Base-by-base conservation (phyloP, 1,140 invertebrate species). In the Megalonaias nervosa region DNA sequence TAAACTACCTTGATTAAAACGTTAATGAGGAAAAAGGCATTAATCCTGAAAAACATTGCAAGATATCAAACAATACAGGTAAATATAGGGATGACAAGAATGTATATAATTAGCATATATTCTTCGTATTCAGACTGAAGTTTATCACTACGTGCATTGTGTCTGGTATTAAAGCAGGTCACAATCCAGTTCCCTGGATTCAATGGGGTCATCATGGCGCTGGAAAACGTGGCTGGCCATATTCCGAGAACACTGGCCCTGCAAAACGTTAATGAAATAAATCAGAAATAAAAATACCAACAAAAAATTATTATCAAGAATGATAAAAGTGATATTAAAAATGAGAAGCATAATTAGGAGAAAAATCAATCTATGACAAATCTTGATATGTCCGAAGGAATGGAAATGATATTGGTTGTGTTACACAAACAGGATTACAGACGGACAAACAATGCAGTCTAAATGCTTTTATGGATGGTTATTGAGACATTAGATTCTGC, bases 181-280 rank as follows among this genome's bases (percentile, higher is more conserved):
- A 78, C 31, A 17, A 73, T 64, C 76, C 76, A 78, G 11, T n/a
- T 57, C 5, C 76, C 76, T 11, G 76, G 64, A 31, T 78, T 78
- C 13, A 38, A 59, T 2, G 76, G 70, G 11, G 64, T 58, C 76
- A 78, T 78, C 38, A 73, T 71, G 2, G 67, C 76, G 16, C 67
- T 71, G 6, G 70, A 71, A 59, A 78, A 78, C 23, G 76, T 78
- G 15, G 76, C 76, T n/a, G 76, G 69, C 65, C 69, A 78, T 17
- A 78, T 78, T 38, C 76, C 71, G 0, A 73, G 21, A 57, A 73
- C 71, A 19, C 69, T 68, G 31, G 14, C 57, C 58, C 76, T 78
- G 21, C 17, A 77, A 77, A 6, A 55, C 26, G 68, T 56, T 58
- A 1, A 67, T 12, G 19, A 31, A 3, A 21, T 3, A 16, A 21